phyloP scores from a whole-genome alignment of 2,113 vertebrate species.

The Tyto alba region DNA sequence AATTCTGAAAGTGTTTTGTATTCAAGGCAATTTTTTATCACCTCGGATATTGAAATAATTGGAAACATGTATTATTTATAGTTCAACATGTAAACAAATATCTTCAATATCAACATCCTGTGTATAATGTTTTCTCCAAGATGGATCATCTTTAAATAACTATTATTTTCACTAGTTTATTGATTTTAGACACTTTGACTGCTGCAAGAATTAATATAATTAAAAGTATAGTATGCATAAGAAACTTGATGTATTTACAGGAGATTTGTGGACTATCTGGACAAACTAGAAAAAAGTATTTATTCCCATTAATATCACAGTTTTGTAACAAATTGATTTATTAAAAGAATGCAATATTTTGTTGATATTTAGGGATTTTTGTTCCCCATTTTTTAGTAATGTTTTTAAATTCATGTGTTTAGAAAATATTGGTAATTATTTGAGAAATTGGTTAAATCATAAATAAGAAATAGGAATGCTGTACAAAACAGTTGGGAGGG shows the following conservation, averaged over 20 bases:
- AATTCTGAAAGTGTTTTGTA: neutral
- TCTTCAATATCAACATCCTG: neutral
- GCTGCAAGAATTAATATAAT: neutral
- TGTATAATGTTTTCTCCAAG: neutral
- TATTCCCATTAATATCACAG: neutral
- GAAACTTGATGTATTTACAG: neutral
- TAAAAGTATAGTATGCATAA: neutral
- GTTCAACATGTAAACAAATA: neutral
- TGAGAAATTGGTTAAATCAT: neutral
- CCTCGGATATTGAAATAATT: neutral
- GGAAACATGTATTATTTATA: neutral
- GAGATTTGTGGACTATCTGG: neutral
- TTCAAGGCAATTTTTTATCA: neutral
- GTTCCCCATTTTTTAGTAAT: neutral
- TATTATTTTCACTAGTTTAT: neutral
- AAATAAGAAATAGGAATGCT: neutral
- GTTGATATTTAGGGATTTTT: neutral
- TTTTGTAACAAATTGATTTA: neutral
- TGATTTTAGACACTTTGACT: neutral
- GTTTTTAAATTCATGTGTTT: neutral
- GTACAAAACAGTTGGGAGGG: neutral
- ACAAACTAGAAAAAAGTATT: neutral
- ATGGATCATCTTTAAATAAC: neutral
- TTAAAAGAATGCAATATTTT: neutral
- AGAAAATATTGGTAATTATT: neutral